Percentiles rank a stretch among this genome's conserved stretches.
These are phyloP conservation scores for Hydriomena furcata DNA, from an alignment of 2,888 invertebrate genomes.

Conservation along the genomic window DNA sequence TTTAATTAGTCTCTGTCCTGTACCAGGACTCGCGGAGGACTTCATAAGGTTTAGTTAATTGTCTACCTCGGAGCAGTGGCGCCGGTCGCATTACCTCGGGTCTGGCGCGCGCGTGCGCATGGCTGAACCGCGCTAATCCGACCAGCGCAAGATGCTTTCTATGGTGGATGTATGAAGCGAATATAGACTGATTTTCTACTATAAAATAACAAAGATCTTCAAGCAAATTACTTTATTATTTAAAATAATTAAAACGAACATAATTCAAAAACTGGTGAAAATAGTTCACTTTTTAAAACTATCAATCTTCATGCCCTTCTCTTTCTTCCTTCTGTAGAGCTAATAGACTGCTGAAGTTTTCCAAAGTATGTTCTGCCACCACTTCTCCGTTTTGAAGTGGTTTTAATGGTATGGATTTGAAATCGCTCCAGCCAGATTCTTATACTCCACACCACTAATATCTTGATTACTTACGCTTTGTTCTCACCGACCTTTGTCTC, in stretches of 20 bases:
- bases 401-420: not conserved
- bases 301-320: no score
- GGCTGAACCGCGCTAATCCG: conserved; percentile 54
- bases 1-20: conserved; percentile 27
- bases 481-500: conserved; percentile 69
- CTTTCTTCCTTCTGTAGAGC: no score
- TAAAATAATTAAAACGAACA: no score
- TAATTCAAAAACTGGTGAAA: no score
- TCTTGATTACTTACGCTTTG: conserved; percentile 69
- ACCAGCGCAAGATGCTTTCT: conserved; percentile 31
- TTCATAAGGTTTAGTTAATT: conserved; percentile 21
- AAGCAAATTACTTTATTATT: no score
- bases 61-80: conserved; percentile 43
- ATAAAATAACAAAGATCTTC: no score
- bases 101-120: conserved; percentile 74
- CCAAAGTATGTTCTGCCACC: no score
- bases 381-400: no score
- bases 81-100: conserved; percentile 72
- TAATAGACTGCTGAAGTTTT: no score
- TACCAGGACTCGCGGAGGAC: conserved; percentile 6
- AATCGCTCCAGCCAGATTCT: conserved; percentile 6
- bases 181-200: no score
- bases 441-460: conserved; percentile 41
- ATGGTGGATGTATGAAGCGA: conserved; percentile 2
- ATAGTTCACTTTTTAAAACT: no score